Evolutionary conservation across 2,797 vertebrate species (phyloP), one percentile per base, ranked within the genome.

Genomic region (Tokudaia muenninki): DNA sequence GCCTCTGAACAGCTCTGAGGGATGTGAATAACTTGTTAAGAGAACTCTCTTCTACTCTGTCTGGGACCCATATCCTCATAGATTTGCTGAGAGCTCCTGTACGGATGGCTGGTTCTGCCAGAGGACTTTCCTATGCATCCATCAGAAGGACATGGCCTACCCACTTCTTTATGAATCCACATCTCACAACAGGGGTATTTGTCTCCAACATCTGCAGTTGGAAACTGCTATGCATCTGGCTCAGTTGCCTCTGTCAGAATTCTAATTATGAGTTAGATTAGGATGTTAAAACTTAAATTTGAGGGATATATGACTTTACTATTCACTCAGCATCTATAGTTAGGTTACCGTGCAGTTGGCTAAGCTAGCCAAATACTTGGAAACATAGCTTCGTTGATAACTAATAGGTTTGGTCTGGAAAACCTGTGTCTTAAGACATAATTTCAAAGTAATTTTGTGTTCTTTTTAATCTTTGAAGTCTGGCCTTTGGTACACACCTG

Each of bases 281-380:
- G 63, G 77, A 92, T 95, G 90, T 2, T 61, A 31, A 94, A 83
- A 72, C n/a, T 94, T 67, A 37, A 63, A 70, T 91, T 95, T 75
- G 0, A 96, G 79, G 70, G 55, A 3, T 65, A 37, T 77, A 4
- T 80, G 77, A 84, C 52, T 87, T 83, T 81, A 72, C 41, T 78
- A 47, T 65, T 77, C 80, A 88, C 65, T 89, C 50, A 79, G 95
- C 81, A 24, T 78, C 52, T 86, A 0, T 72, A 87, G 37, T 93
- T 92, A 92, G 79, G 9, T 74, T 59, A 67, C 5, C 72, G 9
- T 52, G 19, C 59, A 21, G 13, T 72, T 91, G 61, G 55, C 19
- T 75, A 93, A 94, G 92, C 77, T 90, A 87, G 79, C 24, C 52
- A 87, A 57, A 70, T 55, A 37, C 61, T 63, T 88, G 31, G 82